Evolutionary conservation across 1,140 invertebrate genomes (phyloP), one percentile per base, ranked within the genome.

Genomic region (Lycorma delicatula): DNA sequence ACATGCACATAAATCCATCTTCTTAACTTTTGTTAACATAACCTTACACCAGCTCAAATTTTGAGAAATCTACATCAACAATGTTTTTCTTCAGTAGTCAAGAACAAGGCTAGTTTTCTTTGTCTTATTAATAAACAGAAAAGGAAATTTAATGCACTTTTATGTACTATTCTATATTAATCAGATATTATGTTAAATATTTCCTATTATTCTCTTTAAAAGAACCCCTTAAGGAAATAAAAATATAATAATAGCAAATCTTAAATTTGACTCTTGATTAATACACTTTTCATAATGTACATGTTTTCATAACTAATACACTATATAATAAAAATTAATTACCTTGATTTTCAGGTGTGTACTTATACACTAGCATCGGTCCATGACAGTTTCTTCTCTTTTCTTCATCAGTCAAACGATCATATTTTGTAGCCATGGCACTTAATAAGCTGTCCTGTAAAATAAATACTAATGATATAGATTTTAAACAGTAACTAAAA

Each of bases 291-390:
- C 20, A 38, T 18, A 38, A 38, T 18, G 7, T n/a, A 7, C 13
- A 7, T 3, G 2, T n/a, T 18, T n/a, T 7, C 3, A 38, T n/a
- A n/a, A 7, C 13, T 3, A n/a, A 18, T 38, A 7, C 13, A 44
- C 7, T 7, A 44, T 5, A 44, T 20, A 20, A 1, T 7, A 44
- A 18, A 1, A 44, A 18, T 9, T 5, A 9, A 18, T 55, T 65
- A 67, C 81, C 86, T 54, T 78, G 68, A 64, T 77, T 69, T 36
- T 83, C 73, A 0, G 73, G 31, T 0, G 77, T 78, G 68, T 86
- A 89, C 25, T 79, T 80, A 66, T 87, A 95, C 31, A 91, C 68
- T 16, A 83, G 75, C 85, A 95, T 93, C 0, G 89, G 88, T 0
- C 93, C 92, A 68, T 93, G 87, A 2, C 63, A 70, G 71, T 98